Evolutionary conservation across 2,888 invertebrate genomes (phyloP), one percentile per base, ranked within the genome.

Genomic region (Dimorphilus gyrociliatus): DNA sequence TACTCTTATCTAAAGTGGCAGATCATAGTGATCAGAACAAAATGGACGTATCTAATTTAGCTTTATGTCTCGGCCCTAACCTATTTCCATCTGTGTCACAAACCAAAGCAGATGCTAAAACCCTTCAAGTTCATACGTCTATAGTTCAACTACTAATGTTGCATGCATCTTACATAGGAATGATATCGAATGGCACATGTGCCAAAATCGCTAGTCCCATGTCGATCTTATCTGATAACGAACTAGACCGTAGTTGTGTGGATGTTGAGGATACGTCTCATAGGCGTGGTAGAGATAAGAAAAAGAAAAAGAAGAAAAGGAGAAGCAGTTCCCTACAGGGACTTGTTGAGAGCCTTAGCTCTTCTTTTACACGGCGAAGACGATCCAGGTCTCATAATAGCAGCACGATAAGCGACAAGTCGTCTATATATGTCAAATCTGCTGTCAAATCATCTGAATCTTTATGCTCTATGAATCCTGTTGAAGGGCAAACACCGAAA

Each of bases 301-400:
- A 67, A 34, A 71, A 72, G 44, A 70, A 69, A 51, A 74, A 75
- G 54, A 81, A 80, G 60, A 79, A 81, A 61, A 69, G 81, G 51
- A 70, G 80, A 47, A 81, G 82, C 69, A 81, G 81, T 46, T 82
- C 82, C 45, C 68, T 82, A 42, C 81, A 81, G 64, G 72, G 82
- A 80, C n/a, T n/a, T n/a, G n/a, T n/a, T n/a, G n/a, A n/a, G n/a
- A n/a, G n/a, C n/a, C n/a, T n/a, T n/a, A n/a, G n/a, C n/a, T n/a
- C n/a, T n/a, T n/a, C n/a, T n/a, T n/a, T n/a, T n/a, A n/a, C n/a
- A n/a, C n/a, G n/a, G n/a, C n/a, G n/a, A n/a, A n/a, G n/a, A n/a
- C n/a, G n/a, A n/a, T n/a, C n/a, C n/a, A n/a, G n/a, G n/a, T n/a
- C n/a, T n/a, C n/a, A n/a, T n/a, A n/a, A n/a, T n/a, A n/a, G n/a